Evolutionary conservation across 2,797 vertebrate species (phyloP).

Genomic region (Heliangelus exortis): DNA sequence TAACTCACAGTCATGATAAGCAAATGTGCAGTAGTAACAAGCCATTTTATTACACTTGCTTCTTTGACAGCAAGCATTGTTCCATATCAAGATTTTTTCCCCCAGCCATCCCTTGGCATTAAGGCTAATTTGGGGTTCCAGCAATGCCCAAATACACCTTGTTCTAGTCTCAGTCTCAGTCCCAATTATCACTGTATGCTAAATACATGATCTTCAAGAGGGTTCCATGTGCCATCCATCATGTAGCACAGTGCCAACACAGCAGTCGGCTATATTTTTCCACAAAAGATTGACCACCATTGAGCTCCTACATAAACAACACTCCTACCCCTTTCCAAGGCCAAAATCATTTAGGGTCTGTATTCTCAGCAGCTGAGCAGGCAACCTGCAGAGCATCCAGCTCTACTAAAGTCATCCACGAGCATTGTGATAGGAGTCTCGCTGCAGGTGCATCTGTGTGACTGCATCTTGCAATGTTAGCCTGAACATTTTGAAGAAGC

Average conservation of each 20-base stretch:
- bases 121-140: neutral
- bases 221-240: neutral
- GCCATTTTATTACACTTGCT: neutral
- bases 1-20: neutral
- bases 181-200: neutral
- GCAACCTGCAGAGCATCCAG: neutral
- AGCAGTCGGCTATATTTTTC: neutral
- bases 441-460: neutral
- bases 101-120: neutral
- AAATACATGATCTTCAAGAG: neutral
- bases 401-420: neutral
- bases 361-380: neutral
- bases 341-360: neutral
- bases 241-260: neutral
- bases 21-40: neutral
- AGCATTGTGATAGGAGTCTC: neutral
- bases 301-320: neutral
- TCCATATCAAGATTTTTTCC: neutral
- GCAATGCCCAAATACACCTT: neutral
- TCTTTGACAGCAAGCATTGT: neutral
- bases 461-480: neutral
- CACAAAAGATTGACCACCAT: neutral
- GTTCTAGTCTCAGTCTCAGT: neutral
- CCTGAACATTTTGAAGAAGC: neutral
- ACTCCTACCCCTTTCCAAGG: neutral